Conservation (phyloP, 2,797 vertebrate species). For the Bovichtus diacanthus region DNA sequence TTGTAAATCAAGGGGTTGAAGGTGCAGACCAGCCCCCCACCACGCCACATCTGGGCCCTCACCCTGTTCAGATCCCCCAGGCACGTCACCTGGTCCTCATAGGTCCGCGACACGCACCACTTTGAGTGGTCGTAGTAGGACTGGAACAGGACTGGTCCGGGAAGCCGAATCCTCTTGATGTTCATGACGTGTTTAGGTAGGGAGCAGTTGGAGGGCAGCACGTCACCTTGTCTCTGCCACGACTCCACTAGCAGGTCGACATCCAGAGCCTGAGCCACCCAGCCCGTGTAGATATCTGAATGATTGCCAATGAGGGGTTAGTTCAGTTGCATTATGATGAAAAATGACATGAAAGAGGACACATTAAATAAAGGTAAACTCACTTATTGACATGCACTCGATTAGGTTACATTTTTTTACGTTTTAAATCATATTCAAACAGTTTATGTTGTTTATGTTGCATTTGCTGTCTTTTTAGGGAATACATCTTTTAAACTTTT, state of each 20-base stretch:
- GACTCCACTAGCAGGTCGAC: constrained; percentile 89
- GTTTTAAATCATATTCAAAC: too few species aligned
- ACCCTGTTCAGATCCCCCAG: constrained; percentile 93
- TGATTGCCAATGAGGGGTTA: constrained; percentile 1
- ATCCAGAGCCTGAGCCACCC: constrained; percentile 90
- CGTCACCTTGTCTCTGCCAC: constrained; percentile 85
- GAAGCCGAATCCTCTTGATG: constrained; percentile 81
- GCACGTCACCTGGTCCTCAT: constrained; percentile 86
- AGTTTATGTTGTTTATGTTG: background rate
- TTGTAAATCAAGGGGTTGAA: constrained; percentile 86
- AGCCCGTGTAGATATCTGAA: constrained; percentile 92
- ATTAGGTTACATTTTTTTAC: background rate
- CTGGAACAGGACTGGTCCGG: constrained; percentile 77
- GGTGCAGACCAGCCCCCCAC: constrained; percentile 91
- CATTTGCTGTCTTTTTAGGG: background rate
- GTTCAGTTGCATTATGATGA: background rate
- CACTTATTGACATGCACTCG: too few species aligned
- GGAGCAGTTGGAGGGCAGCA: constrained; percentile 93
- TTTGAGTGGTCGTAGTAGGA: constrained; percentile 92
- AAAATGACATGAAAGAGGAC: background rate
- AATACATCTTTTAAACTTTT: background rate
- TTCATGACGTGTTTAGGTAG: constrained; percentile 90
- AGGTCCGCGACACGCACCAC: constrained; percentile 89
- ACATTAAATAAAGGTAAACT: background rate
- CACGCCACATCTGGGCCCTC: constrained; percentile 85